These are phyloP conservation scores for Eupelmus urozonus DNA, from an alignment of 2,888 invertebrate species.

Conservation along the genomic window DNA sequence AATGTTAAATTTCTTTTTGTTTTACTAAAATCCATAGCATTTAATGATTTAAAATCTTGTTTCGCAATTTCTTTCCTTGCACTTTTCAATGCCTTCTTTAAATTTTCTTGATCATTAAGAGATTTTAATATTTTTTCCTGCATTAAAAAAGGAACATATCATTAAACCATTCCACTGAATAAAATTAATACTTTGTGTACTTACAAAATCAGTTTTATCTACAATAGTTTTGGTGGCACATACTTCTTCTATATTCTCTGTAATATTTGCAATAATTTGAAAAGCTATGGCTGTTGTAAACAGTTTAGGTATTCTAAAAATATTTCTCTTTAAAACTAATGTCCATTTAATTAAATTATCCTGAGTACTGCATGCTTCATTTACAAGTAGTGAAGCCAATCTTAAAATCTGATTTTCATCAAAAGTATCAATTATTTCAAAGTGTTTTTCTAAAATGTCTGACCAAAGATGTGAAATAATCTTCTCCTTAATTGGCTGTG, in stretches of 20 bases:
- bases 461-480: constrained; percentile 62
- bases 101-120: constrained; percentile 53
- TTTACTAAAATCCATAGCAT: constrained; percentile 45
- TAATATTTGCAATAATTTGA: constrained; percentile 62
- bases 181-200: constrained; percentile 46
- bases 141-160: constrained; percentile 13
- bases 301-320: constrained; percentile 63
- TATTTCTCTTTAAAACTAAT: constrained; percentile 61
- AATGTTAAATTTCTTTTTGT: constrained; percentile 61
- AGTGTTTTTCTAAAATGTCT: constrained; percentile 64
- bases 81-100: constrained; percentile 60
- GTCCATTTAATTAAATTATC: constrained; percentile 61
- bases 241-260: constrained; percentile 40
- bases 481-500: constrained; percentile 34
- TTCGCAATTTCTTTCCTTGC: constrained; percentile 61
- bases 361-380: constrained; percentile 58
- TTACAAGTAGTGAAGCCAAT: constrained; percentile 63
- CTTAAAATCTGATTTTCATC: constrained; percentile 63
- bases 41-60: constrained; percentile 62
- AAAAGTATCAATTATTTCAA: constrained; percentile 63
- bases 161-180: constrained; percentile 14
- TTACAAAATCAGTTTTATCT: constrained; percentile 63
- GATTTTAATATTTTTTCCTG: constrained; percentile 55
- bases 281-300: constrained; percentile 64
- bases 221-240: constrained; percentile 62